Percentiles rank a stretch among this genome's conserved stretches.
phyloP scores from a whole-genome alignment of 30 jellyfish, hydroid and myxozoan species.

The Turritopsis dohrnii region DNA sequence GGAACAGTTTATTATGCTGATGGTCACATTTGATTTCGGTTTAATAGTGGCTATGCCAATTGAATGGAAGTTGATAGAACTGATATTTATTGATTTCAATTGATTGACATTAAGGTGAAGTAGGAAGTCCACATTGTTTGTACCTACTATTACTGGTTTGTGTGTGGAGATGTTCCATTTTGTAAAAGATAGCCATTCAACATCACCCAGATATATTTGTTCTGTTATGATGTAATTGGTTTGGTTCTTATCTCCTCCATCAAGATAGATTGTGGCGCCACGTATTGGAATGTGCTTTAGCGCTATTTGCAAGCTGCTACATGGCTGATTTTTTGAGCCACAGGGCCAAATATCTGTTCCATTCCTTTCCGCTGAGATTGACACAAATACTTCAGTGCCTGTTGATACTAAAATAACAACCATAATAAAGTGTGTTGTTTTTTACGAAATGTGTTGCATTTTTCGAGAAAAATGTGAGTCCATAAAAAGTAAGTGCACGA shows the following conservation, averaged over 20 bases:
- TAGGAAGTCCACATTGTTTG: background rate
- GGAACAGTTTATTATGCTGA: background rate
- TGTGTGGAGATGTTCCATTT: background rate
- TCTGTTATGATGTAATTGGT: background rate
- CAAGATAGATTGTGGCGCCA: background rate
- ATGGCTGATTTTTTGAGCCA: background rate
- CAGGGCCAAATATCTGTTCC: background rate
- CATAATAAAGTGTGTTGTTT: no score
- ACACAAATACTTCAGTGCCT: background rate
- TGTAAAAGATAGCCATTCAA: background rate
- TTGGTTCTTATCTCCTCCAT: background rate
- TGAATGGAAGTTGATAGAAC: background rate
- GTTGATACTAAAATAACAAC: background rate
- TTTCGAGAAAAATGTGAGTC: no score
- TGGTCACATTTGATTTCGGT: background rate
- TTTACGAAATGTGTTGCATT: no score
- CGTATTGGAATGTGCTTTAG: background rate
- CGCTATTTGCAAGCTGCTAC: background rate
- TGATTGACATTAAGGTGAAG: background rate
- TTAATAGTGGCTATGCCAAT: background rate
- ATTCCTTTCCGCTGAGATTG: background rate
- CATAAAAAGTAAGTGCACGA: no score
- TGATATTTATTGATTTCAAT: background rate
- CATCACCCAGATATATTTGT: background rate
- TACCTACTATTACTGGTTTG: background rate